Evolutionary conservation across 2,888 invertebrate species (phyloP), one percentile per base, ranked within the genome.

Genomic region (Ophion obscuratus): DNA sequence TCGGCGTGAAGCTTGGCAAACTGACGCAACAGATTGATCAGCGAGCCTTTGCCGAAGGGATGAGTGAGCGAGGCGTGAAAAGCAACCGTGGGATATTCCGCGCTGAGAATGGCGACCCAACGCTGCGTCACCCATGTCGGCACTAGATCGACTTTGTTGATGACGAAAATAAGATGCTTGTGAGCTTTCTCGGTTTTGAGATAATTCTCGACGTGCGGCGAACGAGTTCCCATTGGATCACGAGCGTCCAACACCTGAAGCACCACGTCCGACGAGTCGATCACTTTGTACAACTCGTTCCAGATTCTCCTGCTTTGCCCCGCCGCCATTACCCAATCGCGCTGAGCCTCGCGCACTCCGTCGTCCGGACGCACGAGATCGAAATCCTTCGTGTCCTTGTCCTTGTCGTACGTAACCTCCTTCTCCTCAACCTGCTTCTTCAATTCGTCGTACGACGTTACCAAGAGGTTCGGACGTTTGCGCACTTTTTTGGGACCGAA

Each of bases 61-160:
- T 99, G 99, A 61, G 97, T 99, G 87, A 99, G 95, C n/a, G 99
- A 99, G 1, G 99, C 99, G 95, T 99, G 99, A 93, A 99, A 99
- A 0, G 99, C 99, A 90, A 99, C 96, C 0, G 99, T 99, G 6
- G 99, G 99, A 94, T 99, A 98, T 93, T 99, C 99, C 17, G 97
- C 95, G 93, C 98, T 99, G 10, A 99, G 95, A 90, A 98, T 97
- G 14, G 98, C 97, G 0, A 99, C 98, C 99, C 99, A 99, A 87
- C 98, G 96, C 94, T 99, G 99, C 88, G 99, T 99, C 0, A 99
- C 98, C 99, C 99, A 99, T 36, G 98, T 98, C 0, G 99, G 99
- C 2, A 99, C 98, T 86, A 99, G 95, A 95, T 98, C 98, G 2
- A 98, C 98, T 95, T 99, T 99, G 94, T 99, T 99, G 81, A 99